Conservation (phyloP, 2,888 invertebrate species). For the Chesias legatella region DNA sequence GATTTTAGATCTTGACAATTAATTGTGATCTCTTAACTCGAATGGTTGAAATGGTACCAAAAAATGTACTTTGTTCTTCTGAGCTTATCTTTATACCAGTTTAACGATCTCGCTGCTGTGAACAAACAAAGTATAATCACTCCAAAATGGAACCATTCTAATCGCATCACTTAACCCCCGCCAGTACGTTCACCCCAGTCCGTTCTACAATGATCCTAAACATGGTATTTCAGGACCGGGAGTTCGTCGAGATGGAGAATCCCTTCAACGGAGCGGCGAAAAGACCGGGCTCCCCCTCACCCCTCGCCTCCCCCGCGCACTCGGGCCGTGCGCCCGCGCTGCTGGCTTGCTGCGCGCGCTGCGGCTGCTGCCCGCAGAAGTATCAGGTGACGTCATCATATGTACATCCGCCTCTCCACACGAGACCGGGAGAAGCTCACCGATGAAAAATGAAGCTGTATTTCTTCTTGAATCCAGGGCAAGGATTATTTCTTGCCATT, state of each 20-base stretch:
- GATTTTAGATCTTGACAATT: too few relatives aligned
- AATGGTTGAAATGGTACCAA: too few relatives aligned
- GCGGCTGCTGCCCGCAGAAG: slow-evolving; percentile 92
- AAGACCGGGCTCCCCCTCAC: slow-evolving; percentile 93
- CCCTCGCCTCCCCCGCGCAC: slow-evolving; percentile 92
- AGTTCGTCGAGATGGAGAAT: slow-evolving; percentile 97
- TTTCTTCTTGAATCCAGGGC: too few relatives aligned
- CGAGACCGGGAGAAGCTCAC: neutral
- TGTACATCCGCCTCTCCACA: slow-evolving; percentile 9
- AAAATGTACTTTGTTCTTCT: too few relatives aligned
- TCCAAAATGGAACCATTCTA: too few relatives aligned
- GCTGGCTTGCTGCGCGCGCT: slow-evolving; percentile 93
- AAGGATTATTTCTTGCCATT: too few relatives aligned
- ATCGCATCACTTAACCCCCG: neutral
- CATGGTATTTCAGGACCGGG: slow-evolving; percentile 87
- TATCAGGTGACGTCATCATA: slow-evolving; percentile 85
- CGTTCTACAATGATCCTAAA: slow-evolving; percentile 15
- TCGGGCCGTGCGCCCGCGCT: slow-evolving; percentile 87
- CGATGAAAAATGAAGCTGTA: too few relatives aligned
- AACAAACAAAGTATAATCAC: too few relatives aligned
- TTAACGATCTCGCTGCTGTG: too few relatives aligned
- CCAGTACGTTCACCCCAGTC: neutral
- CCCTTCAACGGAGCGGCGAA: slow-evolving; percentile 96
- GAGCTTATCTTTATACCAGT: too few relatives aligned
- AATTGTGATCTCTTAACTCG: too few relatives aligned